Evolutionary conservation across 1,140 invertebrate species (phyloP).

Genomic region (Tetranychus urticae): DNA sequence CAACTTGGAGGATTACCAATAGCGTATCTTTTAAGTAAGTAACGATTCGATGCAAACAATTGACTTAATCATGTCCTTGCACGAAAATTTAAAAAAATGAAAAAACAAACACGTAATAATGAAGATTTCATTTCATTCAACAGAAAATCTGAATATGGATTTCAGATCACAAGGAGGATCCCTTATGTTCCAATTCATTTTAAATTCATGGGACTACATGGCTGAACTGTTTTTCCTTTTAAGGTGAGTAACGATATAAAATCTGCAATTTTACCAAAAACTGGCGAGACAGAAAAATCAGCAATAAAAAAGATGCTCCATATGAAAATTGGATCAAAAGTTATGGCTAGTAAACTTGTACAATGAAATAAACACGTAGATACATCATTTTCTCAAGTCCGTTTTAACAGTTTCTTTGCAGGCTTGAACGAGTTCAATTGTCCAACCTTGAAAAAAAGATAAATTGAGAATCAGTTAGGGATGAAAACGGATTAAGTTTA

Average conservation of each 20-base stretch:
- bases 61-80: background rate
- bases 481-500: too few species aligned
- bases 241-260: background rate
- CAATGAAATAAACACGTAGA: too few species aligned
- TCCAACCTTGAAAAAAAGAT: too few species aligned
- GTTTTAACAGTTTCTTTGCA: too few species aligned
- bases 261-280: background rate
- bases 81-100: background rate
- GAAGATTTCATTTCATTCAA: background rate
- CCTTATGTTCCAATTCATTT: background rate
- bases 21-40: background rate
- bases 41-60: background rate
- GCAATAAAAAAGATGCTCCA: too few species aligned
- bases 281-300: too few species aligned
- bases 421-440: too few species aligned
- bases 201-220: background rate
- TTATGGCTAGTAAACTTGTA: too few species aligned
- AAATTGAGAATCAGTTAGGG: too few species aligned
- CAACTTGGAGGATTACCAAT: constrained; percentile 4
- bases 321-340: too few species aligned
- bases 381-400: too few species aligned
- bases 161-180: background rate
- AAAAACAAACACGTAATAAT: background rate
- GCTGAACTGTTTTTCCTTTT: constrained; percentile 5
- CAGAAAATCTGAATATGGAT: background rate